These are phyloP conservation scores for Triplophysa dalaica DNA, from an alignment of 2,113 vertebrate species.

Conservation along the genomic window DNA sequence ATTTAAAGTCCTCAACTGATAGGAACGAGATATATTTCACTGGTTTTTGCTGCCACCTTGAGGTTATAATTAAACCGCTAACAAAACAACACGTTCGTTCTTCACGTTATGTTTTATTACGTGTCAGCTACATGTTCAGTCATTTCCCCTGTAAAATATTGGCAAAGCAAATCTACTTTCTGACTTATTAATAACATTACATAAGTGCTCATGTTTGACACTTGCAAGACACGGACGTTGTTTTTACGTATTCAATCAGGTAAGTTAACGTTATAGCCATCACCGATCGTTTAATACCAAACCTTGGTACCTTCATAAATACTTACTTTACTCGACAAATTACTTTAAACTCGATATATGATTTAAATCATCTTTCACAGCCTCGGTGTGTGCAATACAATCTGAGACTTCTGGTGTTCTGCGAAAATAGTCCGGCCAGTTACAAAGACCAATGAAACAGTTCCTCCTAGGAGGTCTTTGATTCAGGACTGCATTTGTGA, in stretches of 20 bases:
- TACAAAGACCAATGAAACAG: neutral
- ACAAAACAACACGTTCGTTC: neutral
- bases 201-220: neutral
- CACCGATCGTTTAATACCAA: neutral
- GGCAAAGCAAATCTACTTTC: neutral
- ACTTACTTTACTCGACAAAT: neutral
- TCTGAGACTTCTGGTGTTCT: slow-evolving; percentile 1
- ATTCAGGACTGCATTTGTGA: neutral
- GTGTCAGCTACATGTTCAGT: neutral
- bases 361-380: neutral
- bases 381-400: neutral
- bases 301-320: neutral
- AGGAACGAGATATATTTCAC: neutral
- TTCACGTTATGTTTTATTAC: neutral
- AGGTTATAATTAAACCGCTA: neutral
- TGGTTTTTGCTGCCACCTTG: slow-evolving; percentile 46
- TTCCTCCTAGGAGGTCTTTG: neutral
- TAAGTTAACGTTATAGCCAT: neutral
- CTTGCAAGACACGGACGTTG: neutral
- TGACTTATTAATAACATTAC: neutral
- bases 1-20: slow-evolving; percentile 60
- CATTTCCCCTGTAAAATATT: neutral
- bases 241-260: neutral
- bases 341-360: neutral
- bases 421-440: slow-evolving; percentile 6